Evolutionary conservation across 2,797 vertebrate species (phyloP).

Genomic region (Acanthurus leucopareius): DNA sequence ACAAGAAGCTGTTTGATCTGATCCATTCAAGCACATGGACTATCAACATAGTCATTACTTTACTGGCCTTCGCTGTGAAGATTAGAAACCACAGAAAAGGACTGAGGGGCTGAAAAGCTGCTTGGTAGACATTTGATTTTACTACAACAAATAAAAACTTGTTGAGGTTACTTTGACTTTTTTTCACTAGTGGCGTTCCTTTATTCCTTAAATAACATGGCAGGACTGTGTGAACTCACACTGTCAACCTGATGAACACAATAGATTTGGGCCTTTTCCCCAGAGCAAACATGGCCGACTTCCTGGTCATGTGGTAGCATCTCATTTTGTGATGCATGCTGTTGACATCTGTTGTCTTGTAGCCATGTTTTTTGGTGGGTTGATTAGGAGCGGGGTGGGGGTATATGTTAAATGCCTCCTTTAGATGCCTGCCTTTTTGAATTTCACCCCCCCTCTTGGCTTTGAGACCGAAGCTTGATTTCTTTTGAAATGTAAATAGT

Average conservation of each 20-base stretch:
- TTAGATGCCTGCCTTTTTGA: constrained; percentile 43
- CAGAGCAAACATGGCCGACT: constrained; percentile 42
- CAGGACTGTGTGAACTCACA: constrained; percentile 34
- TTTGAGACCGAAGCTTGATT: constrained; percentile 48
- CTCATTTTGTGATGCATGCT: constrained; percentile 62
- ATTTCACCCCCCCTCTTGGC: constrained; percentile 35
- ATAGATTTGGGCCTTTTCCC: constrained; percentile 39
- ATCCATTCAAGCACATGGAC: constrained; percentile 76
- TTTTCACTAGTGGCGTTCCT: constrained; percentile 62
- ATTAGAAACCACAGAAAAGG: constrained; percentile 58
- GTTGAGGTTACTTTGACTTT: constrained; percentile 67
- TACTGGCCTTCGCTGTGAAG: constrained; percentile 63
- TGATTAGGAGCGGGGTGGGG: constrained; percentile 5
- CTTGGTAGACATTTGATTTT: constrained; percentile 76
- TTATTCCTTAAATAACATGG: constrained; percentile 43
- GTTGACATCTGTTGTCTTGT: constrained; percentile 48
- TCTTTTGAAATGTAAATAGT: constrained; percentile 74
- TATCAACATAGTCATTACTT: constrained; percentile 66
- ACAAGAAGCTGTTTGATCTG: constrained; percentile 60
- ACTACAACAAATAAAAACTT: constrained; percentile 74
- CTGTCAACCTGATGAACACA: constrained; percentile 50
- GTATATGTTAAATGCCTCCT: constrained; percentile 36
- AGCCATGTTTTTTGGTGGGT: constrained; percentile 49
- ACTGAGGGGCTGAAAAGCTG: constrained; percentile 50
- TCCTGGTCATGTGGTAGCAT: constrained; percentile 52